A percentile compares a stretch with the other conserved stretches of the same genome.
phyloP scores from a whole-genome alignment of 2,888 invertebrate species.

The Brachyptera risi region DNA sequence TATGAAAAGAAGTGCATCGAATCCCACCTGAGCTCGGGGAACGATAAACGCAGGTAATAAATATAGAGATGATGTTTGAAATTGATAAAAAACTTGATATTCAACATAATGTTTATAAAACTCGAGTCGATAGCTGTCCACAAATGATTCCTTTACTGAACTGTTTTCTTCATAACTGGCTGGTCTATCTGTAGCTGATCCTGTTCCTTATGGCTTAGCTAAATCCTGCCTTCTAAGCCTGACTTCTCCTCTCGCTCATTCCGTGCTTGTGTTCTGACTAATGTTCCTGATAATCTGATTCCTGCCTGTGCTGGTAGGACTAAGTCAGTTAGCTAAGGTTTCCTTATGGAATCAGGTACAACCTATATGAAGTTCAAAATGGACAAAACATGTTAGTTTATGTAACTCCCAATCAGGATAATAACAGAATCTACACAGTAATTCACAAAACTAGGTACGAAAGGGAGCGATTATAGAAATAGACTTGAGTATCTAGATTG shows the following conservation, averaged over 20 bases:
- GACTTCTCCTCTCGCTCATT: constrained; percentile 26
- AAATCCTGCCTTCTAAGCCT: constrained; percentile 30
- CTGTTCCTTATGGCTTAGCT: constrained; percentile 23
- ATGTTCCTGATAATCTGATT: constrained; percentile 22
- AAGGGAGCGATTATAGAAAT: not conserved
- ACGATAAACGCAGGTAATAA: no score
- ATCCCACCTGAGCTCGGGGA: no score
- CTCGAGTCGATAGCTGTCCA: no score
- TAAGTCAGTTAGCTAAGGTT: constrained; percentile 32
- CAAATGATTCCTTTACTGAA: no score
- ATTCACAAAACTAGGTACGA: not conserved
- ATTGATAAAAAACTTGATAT: no score
- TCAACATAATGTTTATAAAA: no score
- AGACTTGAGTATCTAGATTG: no score
- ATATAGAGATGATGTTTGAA: no score
- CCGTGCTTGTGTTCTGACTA: constrained; percentile 26
- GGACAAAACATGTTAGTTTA: constrained; percentile 31
- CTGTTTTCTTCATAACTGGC: no score
- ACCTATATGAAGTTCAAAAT: constrained; percentile 31
- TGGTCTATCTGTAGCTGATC: constrained; percentile 9
- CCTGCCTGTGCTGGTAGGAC: no score
- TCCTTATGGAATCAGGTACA: constrained; percentile 25
- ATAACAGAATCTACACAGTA: not conserved
- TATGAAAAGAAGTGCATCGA: no score
- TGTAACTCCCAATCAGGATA: constrained; percentile 21